These are phyloP conservation scores for Cygnus atratus DNA, from an alignment of 2,113 vertebrate species.

Conservation along the genomic window DNA sequence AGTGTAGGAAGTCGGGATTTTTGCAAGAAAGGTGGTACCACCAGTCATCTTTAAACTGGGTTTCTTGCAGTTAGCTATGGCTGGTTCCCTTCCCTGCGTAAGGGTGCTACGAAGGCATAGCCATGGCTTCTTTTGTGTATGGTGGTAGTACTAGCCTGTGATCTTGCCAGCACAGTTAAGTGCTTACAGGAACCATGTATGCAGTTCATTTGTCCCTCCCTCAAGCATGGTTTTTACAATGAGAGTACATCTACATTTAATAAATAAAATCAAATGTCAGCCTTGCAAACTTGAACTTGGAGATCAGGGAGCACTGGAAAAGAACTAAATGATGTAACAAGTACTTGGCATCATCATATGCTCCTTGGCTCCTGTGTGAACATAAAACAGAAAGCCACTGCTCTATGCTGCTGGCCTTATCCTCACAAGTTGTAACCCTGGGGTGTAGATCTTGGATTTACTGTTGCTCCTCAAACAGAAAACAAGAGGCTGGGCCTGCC, in stretches of 20 bases:
- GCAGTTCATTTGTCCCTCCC: neutral
- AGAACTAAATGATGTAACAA: neutral
- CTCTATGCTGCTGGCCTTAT: neutral
- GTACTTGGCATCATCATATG: neutral
- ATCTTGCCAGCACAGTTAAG: neutral
- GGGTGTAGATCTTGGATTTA: neutral
- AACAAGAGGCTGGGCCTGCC: fast-evolving
- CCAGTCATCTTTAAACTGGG: neutral
- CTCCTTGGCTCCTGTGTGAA: neutral
- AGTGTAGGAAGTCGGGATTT: neutral
- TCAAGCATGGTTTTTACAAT: neutral
- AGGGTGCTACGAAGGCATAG: neutral
- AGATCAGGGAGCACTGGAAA: neutral
- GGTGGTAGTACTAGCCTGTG: neutral
- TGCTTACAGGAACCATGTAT: neutral
- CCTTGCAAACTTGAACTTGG: neutral
- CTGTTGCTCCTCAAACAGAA: neutral
- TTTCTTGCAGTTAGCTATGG: neutral
- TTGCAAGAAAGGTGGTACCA: neutral
- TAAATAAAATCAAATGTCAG: neutral
- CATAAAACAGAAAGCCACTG: neutral
- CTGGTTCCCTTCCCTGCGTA: neutral
- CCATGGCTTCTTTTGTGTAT: neutral
- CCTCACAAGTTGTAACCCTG: fast-evolving
- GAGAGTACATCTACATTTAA: neutral